A percentile compares a stretch with the other conserved stretches of the same genome.
Evolutionary conservation across 2,797 vertebrate species (phyloP).

Genomic region (Coilia nasus): DNA sequence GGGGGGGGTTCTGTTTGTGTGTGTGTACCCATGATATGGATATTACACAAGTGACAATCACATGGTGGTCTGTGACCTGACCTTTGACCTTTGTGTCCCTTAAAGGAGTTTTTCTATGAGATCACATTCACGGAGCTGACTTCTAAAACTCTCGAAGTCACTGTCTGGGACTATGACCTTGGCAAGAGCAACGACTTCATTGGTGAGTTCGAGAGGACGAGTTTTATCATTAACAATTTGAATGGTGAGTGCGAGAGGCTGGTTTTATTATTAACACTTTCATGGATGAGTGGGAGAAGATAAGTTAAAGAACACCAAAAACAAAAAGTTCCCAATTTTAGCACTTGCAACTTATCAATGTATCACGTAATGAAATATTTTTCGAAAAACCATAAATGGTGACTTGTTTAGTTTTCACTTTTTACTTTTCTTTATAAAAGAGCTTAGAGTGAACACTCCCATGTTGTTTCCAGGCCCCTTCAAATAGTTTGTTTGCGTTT

Average conservation of each 20-base stretch:
- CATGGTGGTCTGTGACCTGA: too few species aligned
- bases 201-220: slow-evolving; percentile 62
- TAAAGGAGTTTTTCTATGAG: slow-evolving; percentile 88
- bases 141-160: slow-evolving; percentile 86
- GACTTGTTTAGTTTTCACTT: background rate
- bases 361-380: too few species aligned
- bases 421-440: too few species aligned
- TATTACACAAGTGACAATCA: background rate
- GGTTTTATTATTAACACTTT: too few species aligned
- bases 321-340: too few species aligned
- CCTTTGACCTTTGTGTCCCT: background rate
- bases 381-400: background rate
- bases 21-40: background rate
- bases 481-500: too few species aligned
- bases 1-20: background rate
- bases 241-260: background rate
- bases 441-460: background rate
- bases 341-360: too few species aligned
- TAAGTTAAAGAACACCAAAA: too few species aligned
- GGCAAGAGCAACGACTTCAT: slow-evolving; percentile 90
- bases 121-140: slow-evolving; percentile 81
- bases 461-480: background rate
- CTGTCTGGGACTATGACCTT: slow-evolving; percentile 90
- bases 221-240: too few species aligned
- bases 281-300: too few species aligned